These are phyloP conservation scores for Parauchenoglanis punctatus DNA, from an alignment of 2,797 vertebrate species.

Conservation along the genomic window DNA sequence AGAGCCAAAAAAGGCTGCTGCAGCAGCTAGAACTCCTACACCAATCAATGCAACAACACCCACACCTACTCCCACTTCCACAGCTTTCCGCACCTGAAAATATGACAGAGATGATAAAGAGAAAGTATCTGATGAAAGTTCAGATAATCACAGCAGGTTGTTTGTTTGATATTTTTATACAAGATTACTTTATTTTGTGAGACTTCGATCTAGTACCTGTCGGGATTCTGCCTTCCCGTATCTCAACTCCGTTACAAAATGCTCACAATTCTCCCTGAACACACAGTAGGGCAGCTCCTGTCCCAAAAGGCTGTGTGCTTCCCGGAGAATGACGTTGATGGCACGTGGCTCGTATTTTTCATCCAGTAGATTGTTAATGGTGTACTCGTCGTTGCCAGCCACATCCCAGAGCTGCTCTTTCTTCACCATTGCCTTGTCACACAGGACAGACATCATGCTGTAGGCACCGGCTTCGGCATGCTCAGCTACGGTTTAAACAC, in stretches of 20 bases:
- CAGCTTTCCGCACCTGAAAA: conserved; percentile 68
- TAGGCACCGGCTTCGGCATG: conserved; percentile 60
- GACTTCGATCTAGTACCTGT: conserved; percentile 68
- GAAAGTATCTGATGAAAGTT: not conserved
- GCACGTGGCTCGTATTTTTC: conserved; percentile 64
- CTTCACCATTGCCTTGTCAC: conserved; percentile 80
- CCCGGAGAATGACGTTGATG: conserved; percentile 65
- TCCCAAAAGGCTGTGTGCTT: conserved; percentile 71
- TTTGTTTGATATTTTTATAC: not conserved
- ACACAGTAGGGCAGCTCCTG: conserved; percentile 74
- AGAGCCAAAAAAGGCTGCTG: conserved; percentile 55
- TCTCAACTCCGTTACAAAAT: conserved; percentile 84
- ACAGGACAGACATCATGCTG: conserved; percentile 82
- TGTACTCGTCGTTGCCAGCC: conserved; percentile 71
- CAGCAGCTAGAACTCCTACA: conserved; percentile 55
- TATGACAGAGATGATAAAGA: not conserved
- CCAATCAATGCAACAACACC: conserved; percentile 33
- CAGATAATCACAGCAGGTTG: not conserved
- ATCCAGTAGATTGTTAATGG: conserved; percentile 82
- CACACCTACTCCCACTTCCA: conserved; percentile 36
- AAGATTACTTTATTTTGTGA: not conserved
- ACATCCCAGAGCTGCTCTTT: conserved; percentile 75
- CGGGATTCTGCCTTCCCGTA: conserved; percentile 81
- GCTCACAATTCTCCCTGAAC: conserved; percentile 83
- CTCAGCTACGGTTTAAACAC: conserved; percentile 68